phyloP scores from a whole-genome alignment of 2,113 vertebrate genomes.

The Platycercus adscitus region DNA sequence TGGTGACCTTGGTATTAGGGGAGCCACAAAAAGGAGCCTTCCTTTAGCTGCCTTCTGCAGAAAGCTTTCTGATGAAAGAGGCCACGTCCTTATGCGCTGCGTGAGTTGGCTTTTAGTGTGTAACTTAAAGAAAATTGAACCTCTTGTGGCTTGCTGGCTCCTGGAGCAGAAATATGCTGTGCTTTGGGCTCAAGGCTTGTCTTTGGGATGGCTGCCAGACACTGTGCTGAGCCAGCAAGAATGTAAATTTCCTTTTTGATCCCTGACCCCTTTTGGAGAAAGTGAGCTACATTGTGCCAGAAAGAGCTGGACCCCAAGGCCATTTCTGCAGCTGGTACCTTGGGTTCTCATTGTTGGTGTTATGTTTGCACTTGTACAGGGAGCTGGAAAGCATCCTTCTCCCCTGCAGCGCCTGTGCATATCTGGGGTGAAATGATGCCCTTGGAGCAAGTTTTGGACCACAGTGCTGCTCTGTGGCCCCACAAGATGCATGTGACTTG shows the following conservation, averaged over 20 bases:
- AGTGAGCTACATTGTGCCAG: background rate
- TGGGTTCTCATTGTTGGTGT: background rate
- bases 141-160: background rate
- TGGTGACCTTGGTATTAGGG: background rate
- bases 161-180: background rate
- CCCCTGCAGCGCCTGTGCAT: too few species aligned
- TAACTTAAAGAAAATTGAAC: background rate
- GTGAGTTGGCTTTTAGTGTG: fast-evolving
- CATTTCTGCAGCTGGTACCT: background rate
- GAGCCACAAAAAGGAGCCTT: background rate
- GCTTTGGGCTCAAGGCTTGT: fast-evolving
- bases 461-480: background rate
- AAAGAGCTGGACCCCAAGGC: background rate
- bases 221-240: background rate
- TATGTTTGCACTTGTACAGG: fast-evolving
- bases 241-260: background rate
- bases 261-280: background rate
- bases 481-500: background rate
- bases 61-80: background rate
- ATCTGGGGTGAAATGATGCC: background rate
- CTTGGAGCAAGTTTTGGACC: too few species aligned
- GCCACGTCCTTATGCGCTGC: background rate
- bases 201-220: background rate
- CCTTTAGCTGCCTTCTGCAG: background rate
- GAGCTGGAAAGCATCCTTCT: background rate